These are phyloP conservation scores for Ahaetulla prasina DNA, from an alignment of 2,113 vertebrate species.

Conservation along the genomic window DNA sequence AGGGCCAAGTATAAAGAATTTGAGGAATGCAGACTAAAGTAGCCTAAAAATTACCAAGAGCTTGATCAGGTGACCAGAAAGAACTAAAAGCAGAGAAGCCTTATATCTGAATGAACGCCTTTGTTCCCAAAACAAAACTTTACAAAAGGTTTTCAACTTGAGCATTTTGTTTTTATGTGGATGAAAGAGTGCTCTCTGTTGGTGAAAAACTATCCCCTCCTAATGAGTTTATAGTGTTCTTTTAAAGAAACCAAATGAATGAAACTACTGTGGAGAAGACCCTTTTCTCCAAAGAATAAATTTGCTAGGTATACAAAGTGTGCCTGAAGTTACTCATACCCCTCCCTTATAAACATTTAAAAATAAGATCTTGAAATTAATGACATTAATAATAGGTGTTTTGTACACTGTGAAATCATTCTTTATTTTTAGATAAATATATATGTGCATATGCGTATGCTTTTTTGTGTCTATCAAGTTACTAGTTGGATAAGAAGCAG, in stretches of 20 bases:
- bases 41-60: slow-evolving; percentile 56
- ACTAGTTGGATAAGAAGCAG: neutral
- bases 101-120: slow-evolving; percentile 55
- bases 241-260: slow-evolving; percentile 41
- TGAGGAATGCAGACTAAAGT: slow-evolving; percentile 82
- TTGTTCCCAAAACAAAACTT: slow-evolving; percentile 48
- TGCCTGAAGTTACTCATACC: neutral
- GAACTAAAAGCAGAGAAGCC: slow-evolving; percentile 38
- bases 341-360: neutral
- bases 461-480: neutral
- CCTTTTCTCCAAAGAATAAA: slow-evolving; percentile 16
- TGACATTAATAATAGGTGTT: neutral
- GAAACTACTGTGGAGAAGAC: slow-evolving; percentile 11
- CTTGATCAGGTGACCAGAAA: slow-evolving; percentile 66
- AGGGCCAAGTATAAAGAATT: slow-evolving; percentile 71
- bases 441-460: neutral
- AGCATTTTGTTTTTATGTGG: slow-evolving; percentile 51
- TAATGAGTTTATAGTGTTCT: slow-evolving; percentile 7
- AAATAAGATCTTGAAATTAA: neutral
- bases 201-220: slow-evolving; percentile 65
- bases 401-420: neutral
- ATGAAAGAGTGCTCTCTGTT: slow-evolving; percentile 66
- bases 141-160: slow-evolving; percentile 49
- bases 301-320: neutral
- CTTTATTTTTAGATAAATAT: neutral